Base-by-base conservation (phyloP, 2,797 vertebrate genomes). In the Phaenicophaeus curvirostris region DNA sequence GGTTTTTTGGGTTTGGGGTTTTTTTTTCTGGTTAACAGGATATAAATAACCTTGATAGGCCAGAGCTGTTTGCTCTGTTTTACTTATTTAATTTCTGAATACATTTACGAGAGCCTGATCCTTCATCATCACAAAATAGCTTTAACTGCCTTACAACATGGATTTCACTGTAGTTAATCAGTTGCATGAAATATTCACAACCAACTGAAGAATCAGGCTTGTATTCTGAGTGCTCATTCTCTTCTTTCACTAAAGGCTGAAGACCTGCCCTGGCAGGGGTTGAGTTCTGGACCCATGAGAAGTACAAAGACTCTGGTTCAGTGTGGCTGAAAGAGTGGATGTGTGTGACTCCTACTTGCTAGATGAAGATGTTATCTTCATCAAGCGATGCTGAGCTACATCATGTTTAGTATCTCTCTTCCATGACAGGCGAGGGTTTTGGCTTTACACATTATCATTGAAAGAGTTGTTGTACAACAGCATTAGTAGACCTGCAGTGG, bases 1-100 rank as follows among this genome's bases (percentile, higher is more conserved):
- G 55, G 19, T 86, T 51, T 48, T 17, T 71, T 31, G 12, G 15
- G 13, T 44, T 44, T 44, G 15, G 25, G 24, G 15, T 53, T 59
- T 31, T 63, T 67, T 55, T 8, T 37, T 28, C 23, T 92, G 39
- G 48, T 75, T 94, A 96, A 50, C 54, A 55, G 55, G 44, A 51
- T 67, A 93, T 91, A 93, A 96, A 96, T 93, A 76, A 91, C 55
- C 59, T 78, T 67, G 39, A 81, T 79, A 66, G 65, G 79, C 37
- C 67, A 37, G 82, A 92, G 67, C 55, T 82, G 20, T 78, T 89
- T 69, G 57, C 73, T 96, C 61, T 55, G 37, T 78, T 91, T 93
- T 59, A 57, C 51, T 88, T 89, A 42, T 81, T 93, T 92, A 41
- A 69, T 93, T 90, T 91, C 74, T 78, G 71, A 72, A 17, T 90